These are phyloP conservation scores for Pungitius pungitius DNA, from an alignment of 2,113 vertebrate species.

Conservation along the genomic window DNA sequence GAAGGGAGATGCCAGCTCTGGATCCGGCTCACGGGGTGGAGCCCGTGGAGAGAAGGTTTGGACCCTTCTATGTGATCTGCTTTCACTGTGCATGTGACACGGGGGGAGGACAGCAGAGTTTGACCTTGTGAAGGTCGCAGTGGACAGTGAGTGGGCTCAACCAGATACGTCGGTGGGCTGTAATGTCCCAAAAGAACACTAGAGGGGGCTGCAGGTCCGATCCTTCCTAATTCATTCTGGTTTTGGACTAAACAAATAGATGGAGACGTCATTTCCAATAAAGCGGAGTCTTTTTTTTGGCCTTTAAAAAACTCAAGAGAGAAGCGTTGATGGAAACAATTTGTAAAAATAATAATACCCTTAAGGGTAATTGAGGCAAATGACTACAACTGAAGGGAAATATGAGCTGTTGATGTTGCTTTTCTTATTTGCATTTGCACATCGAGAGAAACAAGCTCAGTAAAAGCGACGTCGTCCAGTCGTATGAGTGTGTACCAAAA, in stretches of 20 bases:
- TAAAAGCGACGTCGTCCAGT: background rate
- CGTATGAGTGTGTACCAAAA: background rate
- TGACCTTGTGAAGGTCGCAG: background rate
- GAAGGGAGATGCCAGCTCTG: slow-evolving; percentile 78
- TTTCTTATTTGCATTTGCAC: background rate
- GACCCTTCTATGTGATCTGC: background rate
- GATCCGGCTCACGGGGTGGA: slow-evolving; percentile 51
- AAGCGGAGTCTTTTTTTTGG: background rate
- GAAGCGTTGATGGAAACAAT: background rate
- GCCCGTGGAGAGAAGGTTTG: slow-evolving; percentile 83
- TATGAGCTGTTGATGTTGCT: background rate
- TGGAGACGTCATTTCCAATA: background rate
- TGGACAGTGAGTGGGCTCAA: background rate
- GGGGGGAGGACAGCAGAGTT: background rate
- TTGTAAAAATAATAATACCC: background rate
- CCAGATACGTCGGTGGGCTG: background rate
- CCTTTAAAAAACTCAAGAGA: background rate
- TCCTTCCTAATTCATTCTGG: background rate
- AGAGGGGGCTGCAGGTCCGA: slow-evolving; percentile 38
- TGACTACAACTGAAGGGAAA: background rate
- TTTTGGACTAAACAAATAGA: too few species aligned
- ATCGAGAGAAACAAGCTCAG: background rate
- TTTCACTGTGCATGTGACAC: background rate
- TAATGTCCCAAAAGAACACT: slow-evolving; percentile 19
- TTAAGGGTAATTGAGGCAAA: background rate